Evolutionary conservation across 2,797 vertebrate species (phyloP).

Genomic region (Eleutherodactylus coqui): DNA sequence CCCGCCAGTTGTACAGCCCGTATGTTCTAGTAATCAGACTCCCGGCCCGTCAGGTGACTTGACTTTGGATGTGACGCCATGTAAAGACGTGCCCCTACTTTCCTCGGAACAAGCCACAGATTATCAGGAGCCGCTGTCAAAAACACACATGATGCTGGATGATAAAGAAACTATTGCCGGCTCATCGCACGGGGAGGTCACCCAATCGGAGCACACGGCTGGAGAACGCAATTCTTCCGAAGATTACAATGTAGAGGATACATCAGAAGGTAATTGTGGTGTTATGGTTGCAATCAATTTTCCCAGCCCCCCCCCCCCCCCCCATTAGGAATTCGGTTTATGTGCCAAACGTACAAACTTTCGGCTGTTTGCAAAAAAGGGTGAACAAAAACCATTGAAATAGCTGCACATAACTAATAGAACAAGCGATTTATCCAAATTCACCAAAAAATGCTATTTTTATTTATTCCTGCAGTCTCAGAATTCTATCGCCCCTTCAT

Average conservation of each 20-base stretch:
- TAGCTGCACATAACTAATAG: too few species aligned
- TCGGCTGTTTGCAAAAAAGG: too few species aligned
- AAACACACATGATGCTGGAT: neutral
- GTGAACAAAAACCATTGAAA: too few species aligned
- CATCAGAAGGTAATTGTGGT: constrained; percentile 81
- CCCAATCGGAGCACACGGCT: constrained; percentile 66
- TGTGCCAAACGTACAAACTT: too few species aligned
- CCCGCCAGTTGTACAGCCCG: neutral
- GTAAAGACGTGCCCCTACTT: neutral
- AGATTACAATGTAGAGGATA: constrained; percentile 79
- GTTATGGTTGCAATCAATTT: too few species aligned
- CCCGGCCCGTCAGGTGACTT: neutral
- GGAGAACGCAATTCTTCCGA: constrained; percentile 83
- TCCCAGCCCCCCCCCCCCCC: too few species aligned
- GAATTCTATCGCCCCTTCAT: too few species aligned
- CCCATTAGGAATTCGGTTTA: too few species aligned
- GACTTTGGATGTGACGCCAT: neutral
- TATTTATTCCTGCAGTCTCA: too few species aligned
- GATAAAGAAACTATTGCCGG: constrained; percentile 67
- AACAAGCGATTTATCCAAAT: too few species aligned
- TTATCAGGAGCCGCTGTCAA: neutral
- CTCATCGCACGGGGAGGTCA: constrained; percentile 52
- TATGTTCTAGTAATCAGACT: neutral
- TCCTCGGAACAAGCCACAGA: neutral
- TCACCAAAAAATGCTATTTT: too few species aligned